Evolutionary conservation across 2,113 vertebrate genomes (phyloP).

Genomic region (Cephalopholis sonnerati): DNA sequence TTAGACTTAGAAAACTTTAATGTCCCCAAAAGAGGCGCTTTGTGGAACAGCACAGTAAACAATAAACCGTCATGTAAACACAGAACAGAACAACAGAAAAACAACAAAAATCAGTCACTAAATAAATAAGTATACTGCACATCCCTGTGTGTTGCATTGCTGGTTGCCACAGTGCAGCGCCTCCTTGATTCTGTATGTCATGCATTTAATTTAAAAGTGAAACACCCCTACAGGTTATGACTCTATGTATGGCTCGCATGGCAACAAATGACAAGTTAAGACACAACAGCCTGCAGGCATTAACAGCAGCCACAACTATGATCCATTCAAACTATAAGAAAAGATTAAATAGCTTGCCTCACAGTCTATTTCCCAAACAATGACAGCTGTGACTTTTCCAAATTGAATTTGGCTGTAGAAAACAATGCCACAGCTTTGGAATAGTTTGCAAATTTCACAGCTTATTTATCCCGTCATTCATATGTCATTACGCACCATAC

Average conservation of each 20-base stretch:
- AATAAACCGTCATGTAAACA: no score
- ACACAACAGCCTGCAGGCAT: conserved; percentile 47
- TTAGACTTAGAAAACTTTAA: no score
- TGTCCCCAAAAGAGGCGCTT: no score
- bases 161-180: no score
- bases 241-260: conserved; percentile 42
- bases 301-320: conserved; percentile 39
- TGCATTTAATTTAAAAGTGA: conserved; percentile 11
- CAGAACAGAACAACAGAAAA: no score
- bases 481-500: background rate
- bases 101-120: no score
- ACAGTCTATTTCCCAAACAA: conserved; percentile 30
- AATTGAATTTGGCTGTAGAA: background rate
- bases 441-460: background rate
- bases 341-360: conserved; percentile 10
- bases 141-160: no score
- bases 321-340: conserved; percentile 29
- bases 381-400: conserved; percentile 24
- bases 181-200: background rate
- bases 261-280: conserved; percentile 62
- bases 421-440: background rate
- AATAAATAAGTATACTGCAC: no score
- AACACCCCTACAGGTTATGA: conserved; percentile 10
- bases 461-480: conserved; percentile 4
- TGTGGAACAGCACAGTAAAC: no score